These are phyloP conservation scores for Criorhina ranunculi DNA, from an alignment of 2,888 invertebrate genomes.

Conservation along the genomic window DNA sequence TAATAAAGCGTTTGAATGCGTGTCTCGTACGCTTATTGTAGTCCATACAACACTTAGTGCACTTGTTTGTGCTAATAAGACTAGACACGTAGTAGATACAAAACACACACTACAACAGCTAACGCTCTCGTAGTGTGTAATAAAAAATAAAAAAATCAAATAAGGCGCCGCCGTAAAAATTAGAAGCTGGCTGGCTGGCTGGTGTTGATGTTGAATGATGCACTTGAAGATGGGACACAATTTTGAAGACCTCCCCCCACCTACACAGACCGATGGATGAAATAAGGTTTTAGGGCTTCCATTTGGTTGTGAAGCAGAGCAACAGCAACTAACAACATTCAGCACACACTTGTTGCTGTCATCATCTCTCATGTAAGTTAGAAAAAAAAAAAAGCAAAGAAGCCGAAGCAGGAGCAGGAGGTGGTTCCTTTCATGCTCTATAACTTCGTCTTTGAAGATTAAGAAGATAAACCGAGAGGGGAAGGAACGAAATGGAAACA, in stretches of 20 bases:
- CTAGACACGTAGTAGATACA: conserved; percentile 61
- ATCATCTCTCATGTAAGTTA: conserved; percentile 35
- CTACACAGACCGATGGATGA: neutral
- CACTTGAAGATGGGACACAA: neutral
- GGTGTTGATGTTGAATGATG: neutral
- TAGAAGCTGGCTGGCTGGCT: conserved; percentile 14
- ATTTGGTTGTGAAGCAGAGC: no score
- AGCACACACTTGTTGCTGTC: conserved; percentile 47
- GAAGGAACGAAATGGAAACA: conserved; percentile 1
- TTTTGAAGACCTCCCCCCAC: conserved; percentile 10
- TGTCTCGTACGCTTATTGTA: conserved; percentile 64
- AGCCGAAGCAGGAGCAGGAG: conserved; percentile 29
- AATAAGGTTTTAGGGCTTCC: neutral
- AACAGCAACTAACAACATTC: conserved; percentile 13
- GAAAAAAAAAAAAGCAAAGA: conserved; percentile 5
- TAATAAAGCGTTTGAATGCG: conserved; percentile 71
- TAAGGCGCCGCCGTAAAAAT: conserved; percentile 60
- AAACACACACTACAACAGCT: conserved; percentile 11
- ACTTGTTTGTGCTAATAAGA: conserved; percentile 68
- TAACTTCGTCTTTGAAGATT: conserved; percentile 62
- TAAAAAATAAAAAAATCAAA: conserved; percentile 66
- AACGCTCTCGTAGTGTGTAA: conserved; percentile 33
- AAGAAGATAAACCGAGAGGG: conserved; percentile 30
- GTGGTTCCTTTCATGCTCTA: conserved; percentile 57
- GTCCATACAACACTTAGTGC: conserved; percentile 61